A percentile compares a stretch with the other conserved stretches of the same genome.
Conservation (phyloP, 2,113 vertebrate species). For the Taxidea taxus region DNA sequence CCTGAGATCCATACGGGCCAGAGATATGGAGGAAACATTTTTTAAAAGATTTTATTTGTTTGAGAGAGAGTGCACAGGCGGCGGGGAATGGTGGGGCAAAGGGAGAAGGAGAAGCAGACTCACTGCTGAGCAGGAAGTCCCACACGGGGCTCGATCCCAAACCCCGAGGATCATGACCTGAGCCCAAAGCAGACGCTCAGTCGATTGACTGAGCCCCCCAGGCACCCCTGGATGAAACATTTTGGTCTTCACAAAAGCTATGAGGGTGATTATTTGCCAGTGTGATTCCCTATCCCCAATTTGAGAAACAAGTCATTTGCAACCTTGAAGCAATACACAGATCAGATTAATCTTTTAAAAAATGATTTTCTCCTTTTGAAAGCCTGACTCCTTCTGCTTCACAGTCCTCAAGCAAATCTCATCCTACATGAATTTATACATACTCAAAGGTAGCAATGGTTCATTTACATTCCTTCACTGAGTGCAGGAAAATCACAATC, state of each 20-base stretch:
- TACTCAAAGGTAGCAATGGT: neutral
- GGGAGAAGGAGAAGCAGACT: too few relatives aligned
- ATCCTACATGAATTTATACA: neutral
- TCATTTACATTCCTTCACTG: constrained; percentile 25
- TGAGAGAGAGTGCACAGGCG: too few relatives aligned
- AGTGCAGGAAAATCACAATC: constrained; percentile 40
- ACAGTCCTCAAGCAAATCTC: constrained; percentile 18
- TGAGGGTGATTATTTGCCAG: neutral
- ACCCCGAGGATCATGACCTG: too few relatives aligned
- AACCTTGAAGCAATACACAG: neutral
- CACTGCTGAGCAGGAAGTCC: too few relatives aligned
- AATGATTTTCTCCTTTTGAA: neutral
- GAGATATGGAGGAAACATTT: neutral
- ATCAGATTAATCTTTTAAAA: neutral
- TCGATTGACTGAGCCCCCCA: too few relatives aligned
- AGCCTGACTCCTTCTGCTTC: neutral
- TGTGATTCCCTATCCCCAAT: neutral
- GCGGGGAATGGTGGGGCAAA: too few relatives aligned
- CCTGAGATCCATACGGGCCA: neutral
- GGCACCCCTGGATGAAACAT: too few relatives aligned
- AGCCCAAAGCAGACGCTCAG: too few relatives aligned
- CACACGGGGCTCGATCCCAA: too few relatives aligned
- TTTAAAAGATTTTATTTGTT: too few relatives aligned
- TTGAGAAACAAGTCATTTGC: neutral
- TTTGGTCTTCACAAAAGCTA: neutral